Evolutionary conservation across 2,888 invertebrate species (phyloP).

Genomic region (Drosophila recens): DNA sequence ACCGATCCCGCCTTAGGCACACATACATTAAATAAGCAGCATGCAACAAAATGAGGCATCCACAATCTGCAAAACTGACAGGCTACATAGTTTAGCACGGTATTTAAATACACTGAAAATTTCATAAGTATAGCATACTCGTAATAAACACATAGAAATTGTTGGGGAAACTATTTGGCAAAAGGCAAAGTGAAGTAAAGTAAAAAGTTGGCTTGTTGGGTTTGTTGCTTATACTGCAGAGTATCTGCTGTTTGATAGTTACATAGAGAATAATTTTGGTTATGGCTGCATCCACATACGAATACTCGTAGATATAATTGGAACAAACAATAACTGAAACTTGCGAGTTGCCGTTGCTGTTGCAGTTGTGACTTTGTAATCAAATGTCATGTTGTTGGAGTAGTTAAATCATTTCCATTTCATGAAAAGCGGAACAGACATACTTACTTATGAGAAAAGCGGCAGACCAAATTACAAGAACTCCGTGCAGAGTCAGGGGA

Average conservation of each 20-base stretch:
- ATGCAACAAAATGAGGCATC: neutral
- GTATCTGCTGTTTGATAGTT: neutral
- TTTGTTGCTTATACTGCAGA: neutral
- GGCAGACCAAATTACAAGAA: slow-evolving; percentile 18
- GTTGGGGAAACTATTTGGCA: slow-evolving; percentile 2
- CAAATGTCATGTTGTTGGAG: slow-evolving; percentile 24
- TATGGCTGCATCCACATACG: slow-evolving; percentile 2
- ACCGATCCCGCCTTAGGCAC: neutral
- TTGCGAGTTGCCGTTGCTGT: slow-evolving; percentile 1
- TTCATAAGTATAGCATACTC: neutral
- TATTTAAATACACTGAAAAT: neutral
- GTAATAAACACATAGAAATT: slow-evolving; percentile 19
- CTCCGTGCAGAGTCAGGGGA: neutral
- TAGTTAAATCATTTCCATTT: slow-evolving; percentile 31
- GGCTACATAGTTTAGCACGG: neutral
- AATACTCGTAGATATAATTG: slow-evolving; percentile 8
- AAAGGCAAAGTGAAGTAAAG: neutral
- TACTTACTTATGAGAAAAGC: slow-evolving; percentile 12
- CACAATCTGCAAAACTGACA: neutral
- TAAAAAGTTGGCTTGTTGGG: neutral
- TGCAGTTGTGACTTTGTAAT: slow-evolving; percentile 22
- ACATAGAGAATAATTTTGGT: neutral
- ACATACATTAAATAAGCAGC: neutral
- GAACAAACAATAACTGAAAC: slow-evolving; percentile 16
- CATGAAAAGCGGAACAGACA: slow-evolving; percentile 18